A percentile compares a stretch with the other conserved stretches of the same genome.
phyloP scores from a whole-genome alignment of 1,140 invertebrate genomes.

The Pomacea maculata region DNA sequence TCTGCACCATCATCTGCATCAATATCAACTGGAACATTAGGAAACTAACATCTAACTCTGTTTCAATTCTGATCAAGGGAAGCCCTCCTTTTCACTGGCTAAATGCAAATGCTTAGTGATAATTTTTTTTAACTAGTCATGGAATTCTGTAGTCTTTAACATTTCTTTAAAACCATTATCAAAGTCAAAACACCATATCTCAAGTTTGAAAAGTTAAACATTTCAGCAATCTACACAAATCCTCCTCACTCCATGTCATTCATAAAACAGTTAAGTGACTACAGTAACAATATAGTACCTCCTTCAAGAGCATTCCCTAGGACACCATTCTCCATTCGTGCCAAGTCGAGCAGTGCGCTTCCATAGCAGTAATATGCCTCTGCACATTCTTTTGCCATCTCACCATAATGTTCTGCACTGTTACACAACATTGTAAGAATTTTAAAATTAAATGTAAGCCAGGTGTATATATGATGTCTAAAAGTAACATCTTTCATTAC shows the following conservation, averaged over 20 bases:
- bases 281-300: slow-evolving; percentile 57
- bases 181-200: not conserved
- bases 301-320: slow-evolving; percentile 78
- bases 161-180: too few relatives aligned
- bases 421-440: too few relatives aligned
- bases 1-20: slow-evolving; percentile 48
- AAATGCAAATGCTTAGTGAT: too few relatives aligned
- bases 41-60: not conserved
- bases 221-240: not conserved
- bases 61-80: not conserved
- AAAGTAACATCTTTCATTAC: too few relatives aligned
- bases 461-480: too few relatives aligned
- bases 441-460: too few relatives aligned
- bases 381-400: slow-evolving; percentile 79
- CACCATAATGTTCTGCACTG: slow-evolving; percentile 71
- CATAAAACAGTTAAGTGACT: too few relatives aligned
- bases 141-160: too few relatives aligned
- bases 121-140: too few relatives aligned
- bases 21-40: slow-evolving; percentile 24
- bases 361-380: slow-evolving; percentile 85
- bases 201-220: not conserved
- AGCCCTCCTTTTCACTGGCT: not conserved
- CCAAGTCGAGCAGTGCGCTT: slow-evolving; percentile 81
- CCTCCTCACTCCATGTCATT: too few relatives aligned
- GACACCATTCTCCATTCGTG: slow-evolving; percentile 82